Evolutionary conservation across 2,797 vertebrate species (phyloP).

Genomic region (Peromyscus nudipes): DNA sequence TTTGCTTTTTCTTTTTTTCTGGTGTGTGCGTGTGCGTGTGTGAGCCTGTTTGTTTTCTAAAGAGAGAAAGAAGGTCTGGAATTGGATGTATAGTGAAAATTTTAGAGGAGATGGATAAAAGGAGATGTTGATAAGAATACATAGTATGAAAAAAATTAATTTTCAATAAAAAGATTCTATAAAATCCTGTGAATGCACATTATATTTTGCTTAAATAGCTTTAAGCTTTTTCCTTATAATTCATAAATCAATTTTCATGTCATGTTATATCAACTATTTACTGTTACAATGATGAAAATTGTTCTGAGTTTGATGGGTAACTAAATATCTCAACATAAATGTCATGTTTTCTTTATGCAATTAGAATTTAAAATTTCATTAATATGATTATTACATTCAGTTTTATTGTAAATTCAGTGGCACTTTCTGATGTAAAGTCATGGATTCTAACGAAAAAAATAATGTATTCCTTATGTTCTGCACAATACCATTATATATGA

Average conservation of each 20-base stretch:
- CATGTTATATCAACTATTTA: background rate
- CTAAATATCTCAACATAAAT: background rate
- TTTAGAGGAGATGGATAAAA: too few relatives aligned
- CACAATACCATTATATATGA: background rate
- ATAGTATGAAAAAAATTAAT: too few relatives aligned
- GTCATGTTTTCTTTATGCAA: background rate
- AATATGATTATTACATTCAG: background rate
- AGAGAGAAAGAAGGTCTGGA: too few relatives aligned
- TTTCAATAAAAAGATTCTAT: too few relatives aligned
- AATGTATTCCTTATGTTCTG: background rate
- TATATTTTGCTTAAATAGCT: background rate
- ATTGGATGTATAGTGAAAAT: too few relatives aligned
- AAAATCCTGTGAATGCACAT: too few relatives aligned
- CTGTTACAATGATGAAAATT: constrained; percentile 18
- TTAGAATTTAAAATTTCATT: background rate
- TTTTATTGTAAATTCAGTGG: background rate
- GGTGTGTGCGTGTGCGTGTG: too few relatives aligned
- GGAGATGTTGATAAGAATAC: too few relatives aligned
- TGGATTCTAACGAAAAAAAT: background rate
- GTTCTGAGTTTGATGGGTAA: background rate
- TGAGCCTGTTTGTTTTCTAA: too few relatives aligned
- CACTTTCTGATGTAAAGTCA: background rate
- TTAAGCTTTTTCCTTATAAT: background rate
- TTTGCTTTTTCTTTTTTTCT: too few relatives aligned
- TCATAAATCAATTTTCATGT: background rate